Conservation (phyloP, 2,888 invertebrate species). For the Cylindroiulus punctatus region DNA sequence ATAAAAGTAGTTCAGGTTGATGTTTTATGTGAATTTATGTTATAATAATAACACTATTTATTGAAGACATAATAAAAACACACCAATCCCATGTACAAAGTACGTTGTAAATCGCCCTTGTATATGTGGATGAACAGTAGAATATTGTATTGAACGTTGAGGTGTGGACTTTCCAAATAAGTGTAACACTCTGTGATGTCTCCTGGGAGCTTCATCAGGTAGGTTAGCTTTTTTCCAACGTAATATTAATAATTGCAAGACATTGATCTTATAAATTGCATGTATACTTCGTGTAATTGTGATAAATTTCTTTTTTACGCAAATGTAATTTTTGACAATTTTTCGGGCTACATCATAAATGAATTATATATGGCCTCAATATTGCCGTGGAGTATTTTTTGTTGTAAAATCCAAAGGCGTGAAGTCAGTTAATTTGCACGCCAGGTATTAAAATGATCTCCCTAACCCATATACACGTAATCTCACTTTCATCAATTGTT, state of each 20-base stretch:
- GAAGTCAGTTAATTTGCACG: slow-evolving; percentile 42
- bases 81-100: too few species aligned
- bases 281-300: neutral
- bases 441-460: slow-evolving; percentile 26
- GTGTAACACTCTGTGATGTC: too few species aligned
- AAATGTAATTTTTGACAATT: neutral
- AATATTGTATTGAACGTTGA: too few species aligned
- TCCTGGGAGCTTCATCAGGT: neutral
- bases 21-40: too few species aligned
- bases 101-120: too few species aligned
- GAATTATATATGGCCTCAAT: slow-evolving; percentile 33
- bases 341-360: slow-evolving; percentile 10
- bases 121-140: too few species aligned
- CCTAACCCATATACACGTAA: slow-evolving; percentile 23
- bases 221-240: neutral
- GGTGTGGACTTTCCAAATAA: too few species aligned
- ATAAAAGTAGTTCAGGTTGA: too few species aligned
- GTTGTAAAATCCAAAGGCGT: slow-evolving; percentile 12
- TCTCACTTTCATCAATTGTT: slow-evolving; percentile 42
- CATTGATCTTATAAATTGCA: neutral
- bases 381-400: slow-evolving; percentile 8
- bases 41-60: too few species aligned
- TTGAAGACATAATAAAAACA: too few species aligned
- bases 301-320: neutral
- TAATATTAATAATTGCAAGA: neutral